Base-by-base conservation (phyloP, 2,888 invertebrate species). In the Hipparchia semele region DNA sequence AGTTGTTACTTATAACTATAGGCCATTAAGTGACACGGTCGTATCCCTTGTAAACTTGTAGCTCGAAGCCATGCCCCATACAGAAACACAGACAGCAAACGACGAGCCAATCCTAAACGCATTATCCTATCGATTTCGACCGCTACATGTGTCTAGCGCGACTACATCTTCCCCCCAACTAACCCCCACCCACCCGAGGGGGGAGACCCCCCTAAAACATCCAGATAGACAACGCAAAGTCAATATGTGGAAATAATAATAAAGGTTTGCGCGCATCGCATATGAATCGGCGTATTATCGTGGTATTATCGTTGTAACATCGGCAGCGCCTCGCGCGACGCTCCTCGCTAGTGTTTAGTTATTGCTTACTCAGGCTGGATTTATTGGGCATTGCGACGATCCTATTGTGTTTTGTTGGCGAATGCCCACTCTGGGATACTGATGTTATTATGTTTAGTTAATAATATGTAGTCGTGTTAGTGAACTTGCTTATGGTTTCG, bases 231-330 rank as follows among this genome's bases (percentile, higher is more conserved):
- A 89, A 86, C 86, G 89, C 86, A 86, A 88, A 90, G 89, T 91
- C 91, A 90, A 92, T 93, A 93, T 92, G 93, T 88, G 91, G 92
- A 90, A 89, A 92, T 91, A 91, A 94, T 91, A 91, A 91, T 92
- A 93, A 91, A 91, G 89, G 87, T 82, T 83, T 80, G 84, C 87
- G 88, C 87, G 81, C 73, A 79, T 84, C 86, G 90, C 90, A 93
- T 93, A 93, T 88, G 87, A 86, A 94, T 87, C 81, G 87, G 73
- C 76, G 78, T 80, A 90, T 92, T 91, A 92, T 88, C 86, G 87
- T 81, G 79, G 79, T 83, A 80, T 86, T 86, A 87, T 87, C 86
- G 84, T 72, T 77, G 81, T 79, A 80, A 84, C 84, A 85, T 83
- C 83, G 83, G 80, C 81, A 80, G 81, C 81, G 81, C 82, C 80